These are phyloP conservation scores for Stenopsyche tienmushanensis DNA, from an alignment of 1,140 invertebrate genomes.

Conservation along the genomic window DNA sequence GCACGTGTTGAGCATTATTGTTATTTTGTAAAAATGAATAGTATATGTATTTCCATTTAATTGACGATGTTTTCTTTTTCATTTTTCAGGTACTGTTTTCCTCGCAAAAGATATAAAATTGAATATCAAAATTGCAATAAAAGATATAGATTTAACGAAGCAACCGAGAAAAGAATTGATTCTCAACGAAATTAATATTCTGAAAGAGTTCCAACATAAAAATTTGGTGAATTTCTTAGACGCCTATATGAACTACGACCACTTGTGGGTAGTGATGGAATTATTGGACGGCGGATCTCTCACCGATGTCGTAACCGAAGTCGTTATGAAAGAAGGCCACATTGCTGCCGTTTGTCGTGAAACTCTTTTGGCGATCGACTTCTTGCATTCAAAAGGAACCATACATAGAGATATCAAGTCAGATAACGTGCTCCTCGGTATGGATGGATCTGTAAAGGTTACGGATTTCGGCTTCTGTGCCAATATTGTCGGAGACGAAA, in stretches of 20 bases:
- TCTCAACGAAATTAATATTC: constrained; percentile 91
- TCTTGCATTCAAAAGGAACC: constrained; percentile 88
- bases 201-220: constrained; percentile 91
- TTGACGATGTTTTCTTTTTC: not conserved
- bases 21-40: not conserved
- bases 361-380: constrained; percentile 89
- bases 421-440: constrained; percentile 93
- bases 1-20: too few relatives aligned
- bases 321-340: constrained; percentile 95
- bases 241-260: constrained; percentile 83
- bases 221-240: constrained; percentile 98
- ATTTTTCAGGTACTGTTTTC: constrained; percentile 77
- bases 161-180: constrained; percentile 94
- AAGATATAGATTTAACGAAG: constrained; percentile 92
- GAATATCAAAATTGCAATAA: constrained; percentile 85
- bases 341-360: constrained; percentile 94
- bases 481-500: constrained; percentile 87
- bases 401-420: constrained; percentile 95
- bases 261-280: constrained; percentile 96
- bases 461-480: constrained; percentile 99
- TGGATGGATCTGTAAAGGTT: constrained; percentile 95
- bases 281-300: constrained; percentile 92
- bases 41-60: not conserved
- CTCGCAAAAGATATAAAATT: constrained; percentile 81
- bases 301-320: constrained; percentile 97